Evolutionary conservation across 2,888 invertebrate genomes (phyloP).

Genomic region (Drosophila mettleri): DNA sequence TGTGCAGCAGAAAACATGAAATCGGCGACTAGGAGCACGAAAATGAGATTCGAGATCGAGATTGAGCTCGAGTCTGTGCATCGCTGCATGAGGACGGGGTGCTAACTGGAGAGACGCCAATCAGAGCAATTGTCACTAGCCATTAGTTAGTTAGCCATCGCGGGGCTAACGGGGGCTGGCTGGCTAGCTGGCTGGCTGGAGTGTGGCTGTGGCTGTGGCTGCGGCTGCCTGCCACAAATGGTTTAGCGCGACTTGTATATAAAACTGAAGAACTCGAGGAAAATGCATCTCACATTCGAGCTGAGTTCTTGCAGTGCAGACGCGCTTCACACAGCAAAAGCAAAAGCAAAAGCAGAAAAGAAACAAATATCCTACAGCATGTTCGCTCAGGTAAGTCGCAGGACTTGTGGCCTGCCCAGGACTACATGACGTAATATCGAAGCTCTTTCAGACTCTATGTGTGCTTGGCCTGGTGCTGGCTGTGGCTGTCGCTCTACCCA

Average conservation of each 20-base stretch:
- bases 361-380: constrained; percentile 61
- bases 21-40: constrained; percentile 47
- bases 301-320: constrained; percentile 84
- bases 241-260: constrained; percentile 67
- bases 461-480: constrained; percentile 78
- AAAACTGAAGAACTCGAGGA: constrained; percentile 83
- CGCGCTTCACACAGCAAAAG: constrained; percentile 37
- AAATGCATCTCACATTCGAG: constrained; percentile 84
- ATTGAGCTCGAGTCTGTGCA: constrained; percentile 27
- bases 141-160: constrained; percentile 47
- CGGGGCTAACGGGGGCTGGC: neutral
- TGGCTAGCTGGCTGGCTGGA: too few species aligned
- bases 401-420: neutral
- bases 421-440: neutral
- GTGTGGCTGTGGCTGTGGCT: neutral
- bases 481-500: constrained; percentile 72
- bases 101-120: constrained; percentile 52
- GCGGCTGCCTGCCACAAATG: constrained; percentile 33
- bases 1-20: constrained; percentile 66
- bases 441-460: constrained; percentile 74
- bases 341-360: constrained; percentile 31
- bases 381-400: constrained; percentile 83
- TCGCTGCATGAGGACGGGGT: constrained; percentile 23
- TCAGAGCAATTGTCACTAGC: constrained; percentile 73
- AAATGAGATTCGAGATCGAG: constrained; percentile 19